Percentiles rank a stretch among this genome's conserved stretches.
Conservation (phyloP, 2,113 vertebrate genomes). For the Notarius quadriscutis region DNA sequence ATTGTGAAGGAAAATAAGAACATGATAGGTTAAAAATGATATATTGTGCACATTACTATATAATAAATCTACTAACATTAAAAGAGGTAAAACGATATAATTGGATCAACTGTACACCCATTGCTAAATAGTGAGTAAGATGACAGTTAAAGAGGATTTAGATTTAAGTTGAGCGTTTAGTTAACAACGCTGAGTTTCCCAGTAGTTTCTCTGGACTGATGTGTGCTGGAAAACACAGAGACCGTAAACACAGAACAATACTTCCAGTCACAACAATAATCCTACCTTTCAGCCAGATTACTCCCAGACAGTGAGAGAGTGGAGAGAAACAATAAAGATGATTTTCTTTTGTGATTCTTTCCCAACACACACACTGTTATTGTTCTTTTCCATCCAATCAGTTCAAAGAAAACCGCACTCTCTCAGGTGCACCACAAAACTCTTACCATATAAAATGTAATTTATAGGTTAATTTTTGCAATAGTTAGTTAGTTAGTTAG, state of each 20-base stretch:
- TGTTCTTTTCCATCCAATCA: not conserved
- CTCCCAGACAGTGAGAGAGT: not conserved
- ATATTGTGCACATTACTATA: not conserved
- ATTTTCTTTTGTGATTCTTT: not conserved
- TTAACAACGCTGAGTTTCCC: not conserved
- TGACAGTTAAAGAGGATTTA: not conserved
- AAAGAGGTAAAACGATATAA: not conserved
- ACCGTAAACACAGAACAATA: slow-evolving; percentile 6
- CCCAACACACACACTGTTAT: not conserved
- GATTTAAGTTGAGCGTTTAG: not conserved
- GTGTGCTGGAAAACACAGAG: not conserved
- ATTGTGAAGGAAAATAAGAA: not conserved
- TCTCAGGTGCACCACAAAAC: not conserved
- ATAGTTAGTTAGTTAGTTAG: not conserved
- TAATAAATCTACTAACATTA: not conserved
- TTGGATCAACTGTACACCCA: not conserved
- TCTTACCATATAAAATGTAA: not conserved
- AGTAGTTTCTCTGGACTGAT: not conserved
- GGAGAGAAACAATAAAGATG: not conserved
- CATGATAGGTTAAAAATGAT: not conserved
- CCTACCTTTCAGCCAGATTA: not conserved
- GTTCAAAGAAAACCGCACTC: not conserved
- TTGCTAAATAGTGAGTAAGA: not conserved
- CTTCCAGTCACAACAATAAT: not conserved
- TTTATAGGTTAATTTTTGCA: not conserved